Percentiles rank a stretch among this genome's conserved stretches.
Evolutionary conservation across 1,140 invertebrate species (phyloP).

Genomic region (Ceratitis capitata): DNA sequence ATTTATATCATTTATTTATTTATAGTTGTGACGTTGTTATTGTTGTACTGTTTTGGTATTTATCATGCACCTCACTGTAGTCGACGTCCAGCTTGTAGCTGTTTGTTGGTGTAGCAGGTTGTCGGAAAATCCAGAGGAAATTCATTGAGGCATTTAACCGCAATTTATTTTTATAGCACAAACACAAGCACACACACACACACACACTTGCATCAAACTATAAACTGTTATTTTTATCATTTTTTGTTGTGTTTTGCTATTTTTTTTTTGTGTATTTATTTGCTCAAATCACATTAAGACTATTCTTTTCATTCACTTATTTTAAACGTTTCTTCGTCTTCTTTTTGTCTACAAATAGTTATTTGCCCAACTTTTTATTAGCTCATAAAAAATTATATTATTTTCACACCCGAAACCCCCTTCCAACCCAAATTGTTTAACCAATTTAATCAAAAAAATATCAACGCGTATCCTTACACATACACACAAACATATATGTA

Average conservation of each 20-base stretch:
- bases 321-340: neutral
- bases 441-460: too few species aligned
- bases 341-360: neutral
- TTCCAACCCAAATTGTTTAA: too few species aligned
- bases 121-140: neutral
- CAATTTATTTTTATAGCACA: conserved; percentile 25
- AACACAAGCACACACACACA: neutral
- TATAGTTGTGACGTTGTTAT: neutral
- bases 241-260: neutral
- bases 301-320: neutral
- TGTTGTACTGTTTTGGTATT: neutral
- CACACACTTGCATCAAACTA: neutral
- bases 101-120: neutral
- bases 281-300: neutral
- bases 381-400: neutral
- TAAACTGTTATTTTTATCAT: conserved; percentile 3
- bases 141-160: neutral
- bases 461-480: neutral
- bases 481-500: neutral
- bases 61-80: neutral
- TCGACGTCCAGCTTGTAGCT: neutral
- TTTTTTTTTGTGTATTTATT: neutral
- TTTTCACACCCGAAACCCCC: too few species aligned
- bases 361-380: neutral
- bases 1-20: neutral